These are phyloP conservation scores for Muscicapa comitata DNA, from an alignment of 2,797 vertebrate species.

Conservation along the genomic window DNA sequence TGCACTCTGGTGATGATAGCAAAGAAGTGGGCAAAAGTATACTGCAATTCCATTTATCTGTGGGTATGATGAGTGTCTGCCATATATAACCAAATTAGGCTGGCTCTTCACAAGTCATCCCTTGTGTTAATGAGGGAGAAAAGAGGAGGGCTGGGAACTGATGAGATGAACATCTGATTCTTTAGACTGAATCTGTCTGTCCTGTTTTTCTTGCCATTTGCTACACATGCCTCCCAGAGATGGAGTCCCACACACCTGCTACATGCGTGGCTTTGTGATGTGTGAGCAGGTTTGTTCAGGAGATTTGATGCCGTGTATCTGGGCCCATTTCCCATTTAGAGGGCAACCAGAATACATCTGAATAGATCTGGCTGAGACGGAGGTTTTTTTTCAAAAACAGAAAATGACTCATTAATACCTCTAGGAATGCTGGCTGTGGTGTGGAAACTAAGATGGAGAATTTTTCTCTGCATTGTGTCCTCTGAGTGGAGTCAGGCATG, in stretches of 20 bases:
- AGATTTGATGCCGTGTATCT: background rate
- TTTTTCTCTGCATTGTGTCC: background rate
- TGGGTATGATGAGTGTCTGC: background rate
- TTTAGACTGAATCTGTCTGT: background rate
- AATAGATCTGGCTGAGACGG: background rate
- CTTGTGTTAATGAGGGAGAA: background rate
- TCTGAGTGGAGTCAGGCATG: background rate
- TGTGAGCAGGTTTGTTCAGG: background rate
- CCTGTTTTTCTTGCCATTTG: background rate
- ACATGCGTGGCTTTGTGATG: fast-evolving
- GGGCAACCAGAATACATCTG: background rate
- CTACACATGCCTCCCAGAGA: background rate
- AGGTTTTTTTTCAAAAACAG: background rate
- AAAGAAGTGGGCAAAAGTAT: background rate
- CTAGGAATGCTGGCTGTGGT: background rate
- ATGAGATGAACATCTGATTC: background rate
- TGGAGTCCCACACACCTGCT: background rate
- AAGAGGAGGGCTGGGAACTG: background rate
- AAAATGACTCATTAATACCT: background rate
- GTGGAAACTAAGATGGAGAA: background rate
- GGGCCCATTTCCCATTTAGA: background rate
- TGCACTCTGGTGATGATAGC: background rate
- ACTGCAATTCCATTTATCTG: background rate
- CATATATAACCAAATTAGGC: background rate
- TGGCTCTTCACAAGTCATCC: background rate